Evolutionary conservation across 2,113 vertebrate species (phyloP), one percentile per base, ranked within the genome.

Genomic region (Aspidoscelis tigris): DNA sequence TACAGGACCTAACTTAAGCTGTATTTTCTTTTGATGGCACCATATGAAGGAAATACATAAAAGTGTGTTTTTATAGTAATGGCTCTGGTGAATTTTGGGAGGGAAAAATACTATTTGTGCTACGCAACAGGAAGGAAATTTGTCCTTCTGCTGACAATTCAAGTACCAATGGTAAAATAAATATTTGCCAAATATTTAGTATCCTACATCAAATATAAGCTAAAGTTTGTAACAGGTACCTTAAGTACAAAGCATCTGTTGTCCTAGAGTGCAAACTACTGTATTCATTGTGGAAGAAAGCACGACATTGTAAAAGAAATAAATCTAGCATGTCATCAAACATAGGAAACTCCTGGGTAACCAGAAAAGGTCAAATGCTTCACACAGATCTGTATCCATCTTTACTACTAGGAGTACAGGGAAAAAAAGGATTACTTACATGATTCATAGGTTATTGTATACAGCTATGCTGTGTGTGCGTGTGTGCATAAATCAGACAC

Each of bases 371-470:
- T 84, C 39, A 78, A 79, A 72, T 81, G 10, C 22, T 91, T 80
- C 81, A 76, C 68, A 80, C 14, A 53, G 1, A 1, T 70, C 76
- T 68, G 39, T 16, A 0, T 5, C 0, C 12, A 11, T 90, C 73
- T 75, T 88, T 6, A 61, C 70, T 70, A 83, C 14, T 83, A 83
- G 14, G 58, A 61, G 58, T 61, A 61, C 12, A 58, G 55, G 55
- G 68, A 39, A 43, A 21, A 87, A 91, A 92, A 87, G 50, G 89
- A 89, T 83, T 47, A 87, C 1, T 41, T 16, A 77, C 43, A 14
- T 33, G 65, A 61, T 83, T 88, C 69, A 70, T 5, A 81, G 41
- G 20, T 66, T 71, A 78, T 58, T 83, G 43, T 85, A 68, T 79
- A 76, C 26, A 82, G 24, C 3, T 24, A 75, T 76, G 4, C 72